Evolutionary conservation across 2,113 vertebrate species (phyloP).

Genomic region (Atherinomorus stipes): DNA sequence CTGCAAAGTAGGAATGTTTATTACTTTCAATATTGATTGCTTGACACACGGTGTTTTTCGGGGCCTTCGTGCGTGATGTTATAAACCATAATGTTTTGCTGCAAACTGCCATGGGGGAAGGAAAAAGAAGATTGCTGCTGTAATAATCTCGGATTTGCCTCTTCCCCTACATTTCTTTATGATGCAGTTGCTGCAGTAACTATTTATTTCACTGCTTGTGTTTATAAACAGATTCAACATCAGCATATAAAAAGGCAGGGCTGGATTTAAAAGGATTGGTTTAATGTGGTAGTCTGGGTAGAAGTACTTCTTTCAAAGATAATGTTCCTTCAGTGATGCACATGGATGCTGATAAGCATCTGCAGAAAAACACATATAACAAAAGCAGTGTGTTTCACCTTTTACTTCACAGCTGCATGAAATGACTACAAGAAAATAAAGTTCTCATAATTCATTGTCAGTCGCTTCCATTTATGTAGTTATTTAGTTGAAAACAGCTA

Average conservation of each 20-base stretch:
- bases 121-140: neutral
- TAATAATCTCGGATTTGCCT: neutral
- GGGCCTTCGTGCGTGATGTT: slow-evolving; percentile 3
- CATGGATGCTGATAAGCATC: neutral
- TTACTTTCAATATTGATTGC: slow-evolving; percentile 13
- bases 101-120: neutral
- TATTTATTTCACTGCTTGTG: neutral
- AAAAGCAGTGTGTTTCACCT: neutral
- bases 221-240: neutral
- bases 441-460: neutral
- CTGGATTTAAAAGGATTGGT: no score
- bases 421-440: slow-evolving; percentile 5
- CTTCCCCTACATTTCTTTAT: no score
- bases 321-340: no score
- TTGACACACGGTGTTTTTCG: neutral
- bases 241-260: neutral
- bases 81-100: neutral
- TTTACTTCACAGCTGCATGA: slow-evolving; percentile 14
- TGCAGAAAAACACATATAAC: neutral
- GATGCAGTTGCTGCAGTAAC: no score
- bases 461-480: neutral
- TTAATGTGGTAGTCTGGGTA: no score
- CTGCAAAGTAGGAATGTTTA: slow-evolving; percentile 38
- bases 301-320: no score
- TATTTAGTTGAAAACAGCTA: neutral